Evolutionary conservation across 2,888 invertebrate species (phyloP).

Genomic region (Acanthopleura granulata): DNA sequence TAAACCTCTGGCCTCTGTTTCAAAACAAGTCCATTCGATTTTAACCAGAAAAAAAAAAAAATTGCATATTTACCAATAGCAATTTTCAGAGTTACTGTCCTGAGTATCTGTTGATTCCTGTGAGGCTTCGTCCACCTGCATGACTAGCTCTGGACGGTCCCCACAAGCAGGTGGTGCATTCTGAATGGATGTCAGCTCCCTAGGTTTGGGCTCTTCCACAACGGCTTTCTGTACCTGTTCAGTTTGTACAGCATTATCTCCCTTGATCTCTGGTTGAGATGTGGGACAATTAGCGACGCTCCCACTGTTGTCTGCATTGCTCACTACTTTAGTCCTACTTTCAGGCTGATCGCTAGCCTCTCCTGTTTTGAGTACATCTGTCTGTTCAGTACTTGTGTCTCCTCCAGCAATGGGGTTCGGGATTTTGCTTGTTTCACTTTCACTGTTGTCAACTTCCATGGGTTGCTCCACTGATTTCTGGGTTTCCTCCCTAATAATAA

Average conservation of each 20-base stretch:
- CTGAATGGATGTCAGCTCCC: not conserved
- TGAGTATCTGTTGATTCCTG: not conserved
- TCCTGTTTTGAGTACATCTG: no score
- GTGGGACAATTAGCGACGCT: no score
- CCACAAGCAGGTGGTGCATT: not conserved
- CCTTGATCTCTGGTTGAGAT: not conserved
- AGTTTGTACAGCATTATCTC: not conserved
- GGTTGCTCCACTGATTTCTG: not conserved
- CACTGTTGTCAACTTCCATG: not conserved
- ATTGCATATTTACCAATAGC: not conserved
- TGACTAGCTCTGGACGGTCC: not conserved
- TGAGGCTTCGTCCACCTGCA: not conserved
- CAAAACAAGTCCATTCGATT: no score
- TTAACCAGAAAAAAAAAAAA: no score
- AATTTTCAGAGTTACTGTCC: not conserved
- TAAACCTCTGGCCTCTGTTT: no score
- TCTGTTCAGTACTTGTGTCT: no score
- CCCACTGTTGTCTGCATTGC: no score
- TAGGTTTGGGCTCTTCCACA: no score
- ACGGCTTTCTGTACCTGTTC: not conserved
- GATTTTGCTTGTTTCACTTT: not conserved
- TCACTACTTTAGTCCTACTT: no score
- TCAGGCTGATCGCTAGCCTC: no score
- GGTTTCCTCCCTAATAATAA: not conserved
- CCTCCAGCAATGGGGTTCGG: not conserved